Conservation (phyloP, 1,140 invertebrate species). For the Galleria mellonella region DNA sequence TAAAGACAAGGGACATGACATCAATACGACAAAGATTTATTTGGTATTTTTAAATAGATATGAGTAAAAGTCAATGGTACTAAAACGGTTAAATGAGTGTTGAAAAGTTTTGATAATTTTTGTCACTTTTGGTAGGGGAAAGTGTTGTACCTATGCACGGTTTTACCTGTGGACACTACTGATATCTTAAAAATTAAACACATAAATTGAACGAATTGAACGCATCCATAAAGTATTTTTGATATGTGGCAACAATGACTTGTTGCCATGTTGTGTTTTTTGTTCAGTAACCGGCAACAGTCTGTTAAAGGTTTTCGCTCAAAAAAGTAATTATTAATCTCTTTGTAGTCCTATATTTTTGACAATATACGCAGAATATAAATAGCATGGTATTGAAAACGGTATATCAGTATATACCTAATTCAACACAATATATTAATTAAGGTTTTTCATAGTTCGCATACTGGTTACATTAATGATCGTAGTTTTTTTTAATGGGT, state of each 20-base stretch:
- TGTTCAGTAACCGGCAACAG: conserved; percentile 1
- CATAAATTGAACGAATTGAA: conserved; percentile 16
- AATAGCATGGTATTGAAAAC: not conserved
- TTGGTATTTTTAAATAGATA: too few species aligned
- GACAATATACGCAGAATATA: conserved; percentile 7
- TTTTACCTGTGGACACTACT: conserved; percentile 13
- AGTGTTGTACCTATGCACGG: conserved; percentile 17
- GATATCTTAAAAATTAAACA: conserved; percentile 9
- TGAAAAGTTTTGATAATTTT: too few species aligned
- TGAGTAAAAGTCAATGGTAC: too few species aligned
- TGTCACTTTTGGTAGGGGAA: too few species aligned
- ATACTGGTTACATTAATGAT: too few species aligned
- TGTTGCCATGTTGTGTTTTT: conserved; percentile 8
- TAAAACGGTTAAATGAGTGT: too few species aligned
- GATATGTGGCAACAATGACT: conserved; percentile 9
- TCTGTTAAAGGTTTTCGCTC: conserved; percentile 8
- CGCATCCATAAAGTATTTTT: conserved; percentile 18
- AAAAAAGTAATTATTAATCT: conserved; percentile 15
- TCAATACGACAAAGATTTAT: too few species aligned
- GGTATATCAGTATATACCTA: conserved; percentile 3
- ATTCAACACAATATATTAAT: too few species aligned
- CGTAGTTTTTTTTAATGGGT: too few species aligned
- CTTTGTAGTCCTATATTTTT: conserved; percentile 8
- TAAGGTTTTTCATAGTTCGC: too few species aligned
- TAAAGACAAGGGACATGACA: too few species aligned